Percentiles rank a stretch among this genome's conserved stretches.
Conservation (phyloP, 2,113 vertebrate species). For the Pomatostomus ruficeps region DNA sequence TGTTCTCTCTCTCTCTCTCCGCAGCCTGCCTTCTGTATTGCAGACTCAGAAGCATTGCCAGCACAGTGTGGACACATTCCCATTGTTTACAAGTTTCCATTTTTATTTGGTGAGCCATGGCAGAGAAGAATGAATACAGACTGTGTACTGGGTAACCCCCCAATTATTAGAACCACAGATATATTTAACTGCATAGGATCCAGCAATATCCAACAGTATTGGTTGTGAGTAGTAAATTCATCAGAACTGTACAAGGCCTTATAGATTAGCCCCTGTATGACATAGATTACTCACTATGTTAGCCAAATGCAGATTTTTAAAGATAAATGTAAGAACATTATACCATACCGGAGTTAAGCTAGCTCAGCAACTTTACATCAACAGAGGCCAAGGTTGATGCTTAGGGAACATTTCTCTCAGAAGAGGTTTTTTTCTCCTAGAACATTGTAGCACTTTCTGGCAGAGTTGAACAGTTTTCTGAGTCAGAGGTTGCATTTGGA, state of each 20-base stretch:
- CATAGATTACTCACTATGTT: not conserved
- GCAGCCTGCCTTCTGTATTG: not conserved
- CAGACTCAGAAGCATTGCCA: not conserved
- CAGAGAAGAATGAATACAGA: not conserved
- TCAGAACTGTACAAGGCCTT: not conserved
- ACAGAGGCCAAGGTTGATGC: not conserved
- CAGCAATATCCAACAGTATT: not conserved
- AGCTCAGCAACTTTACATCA: not conserved
- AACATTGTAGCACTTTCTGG: not conserved
- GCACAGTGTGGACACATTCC: not conserved
- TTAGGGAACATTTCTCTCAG: not conserved
- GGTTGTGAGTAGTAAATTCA: not conserved
- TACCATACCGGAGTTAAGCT: not conserved
- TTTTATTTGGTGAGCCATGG: not conserved
- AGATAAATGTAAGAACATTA: not conserved
- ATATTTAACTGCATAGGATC: not conserved
- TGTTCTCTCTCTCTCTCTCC: not conserved
- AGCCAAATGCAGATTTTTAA: not conserved
- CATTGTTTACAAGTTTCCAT: not conserved
- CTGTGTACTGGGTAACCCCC: not conserved
- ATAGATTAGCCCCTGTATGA: not conserved
- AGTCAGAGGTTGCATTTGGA: not conserved
- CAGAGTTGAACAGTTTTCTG: not conserved
- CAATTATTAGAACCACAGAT: not conserved
- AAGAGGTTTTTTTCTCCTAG: not conserved